These are phyloP conservation scores for Belgica antarctica DNA, from an alignment of 2,888 invertebrate species.

Conservation along the genomic window DNA sequence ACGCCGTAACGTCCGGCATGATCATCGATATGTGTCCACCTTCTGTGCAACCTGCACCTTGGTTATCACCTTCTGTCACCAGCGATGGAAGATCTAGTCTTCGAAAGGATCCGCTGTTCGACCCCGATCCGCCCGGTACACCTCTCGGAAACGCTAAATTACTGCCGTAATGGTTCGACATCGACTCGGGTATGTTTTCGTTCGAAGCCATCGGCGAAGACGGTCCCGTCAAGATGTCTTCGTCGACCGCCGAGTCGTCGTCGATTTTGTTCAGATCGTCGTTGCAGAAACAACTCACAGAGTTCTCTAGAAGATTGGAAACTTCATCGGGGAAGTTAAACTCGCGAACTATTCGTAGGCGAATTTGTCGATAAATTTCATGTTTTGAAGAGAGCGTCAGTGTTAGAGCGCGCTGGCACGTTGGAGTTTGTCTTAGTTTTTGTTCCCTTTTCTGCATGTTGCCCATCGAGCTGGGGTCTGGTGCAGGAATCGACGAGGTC, in stretches of 20 bases:
- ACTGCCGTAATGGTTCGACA: conserved; percentile 59
- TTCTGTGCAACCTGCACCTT: conserved; percentile 59
- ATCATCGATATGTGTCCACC: conserved; percentile 71
- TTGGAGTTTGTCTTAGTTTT: conserved; percentile 74
- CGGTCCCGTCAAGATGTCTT: conserved; percentile 49
- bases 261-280: conserved; percentile 47
- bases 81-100: conserved; percentile 65
- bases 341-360: conserved; percentile 87
- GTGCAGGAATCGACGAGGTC: conserved; percentile 68
- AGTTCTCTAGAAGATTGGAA: conserved; percentile 70
- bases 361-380: conserved; percentile 74
- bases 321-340: conserved; percentile 89
- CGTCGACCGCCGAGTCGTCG: conserved; percentile 45
- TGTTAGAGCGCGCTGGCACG: conserved; percentile 74
- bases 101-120: conserved; percentile 48
- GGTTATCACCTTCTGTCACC: conserved; percentile 62
- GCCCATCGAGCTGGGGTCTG: conserved; percentile 71
- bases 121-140: conserved; percentile 50
- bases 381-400: conserved; percentile 73
- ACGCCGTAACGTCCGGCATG: conserved; percentile 86
- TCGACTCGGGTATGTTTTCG: conserved; percentile 46
- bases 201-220: conserved; percentile 40
- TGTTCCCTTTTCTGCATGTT: conserved; percentile 82
- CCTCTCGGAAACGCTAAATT: conserved; percentile 64
- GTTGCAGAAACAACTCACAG: conserved; percentile 50